These are phyloP conservation scores for Gobio gobio DNA, from an alignment of 2,113 vertebrate species.

Conservation along the genomic window DNA sequence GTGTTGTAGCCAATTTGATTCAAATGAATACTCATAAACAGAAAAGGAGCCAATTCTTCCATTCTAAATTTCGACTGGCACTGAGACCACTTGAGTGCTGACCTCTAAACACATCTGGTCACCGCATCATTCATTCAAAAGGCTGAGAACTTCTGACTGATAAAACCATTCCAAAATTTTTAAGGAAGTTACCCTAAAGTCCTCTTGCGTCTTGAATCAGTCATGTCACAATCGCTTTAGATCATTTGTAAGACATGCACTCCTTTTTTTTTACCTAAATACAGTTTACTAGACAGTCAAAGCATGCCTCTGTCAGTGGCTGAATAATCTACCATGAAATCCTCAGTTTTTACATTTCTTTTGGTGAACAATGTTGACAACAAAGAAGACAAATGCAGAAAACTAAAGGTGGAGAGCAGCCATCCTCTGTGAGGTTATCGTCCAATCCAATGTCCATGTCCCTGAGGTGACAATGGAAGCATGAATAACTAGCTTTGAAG, in stretches of 20 bases:
- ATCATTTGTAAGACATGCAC: neutral
- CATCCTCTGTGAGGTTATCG: neutral
- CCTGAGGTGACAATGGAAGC: neutral
- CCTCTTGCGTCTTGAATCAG: neutral
- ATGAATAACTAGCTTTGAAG: conserved; percentile 16
- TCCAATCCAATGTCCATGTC: neutral
- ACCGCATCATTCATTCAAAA: neutral
- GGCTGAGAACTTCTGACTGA: neutral
- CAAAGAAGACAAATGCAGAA: neutral
- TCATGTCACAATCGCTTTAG: conserved; percentile 6
- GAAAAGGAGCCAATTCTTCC: neutral
- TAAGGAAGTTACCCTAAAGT: too few relatives aligned
- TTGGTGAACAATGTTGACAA: neutral
- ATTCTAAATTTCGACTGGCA: neutral
- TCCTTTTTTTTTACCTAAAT: neutral
- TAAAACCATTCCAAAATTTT: neutral
- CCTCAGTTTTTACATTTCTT: neutral
- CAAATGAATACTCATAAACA: neutral
- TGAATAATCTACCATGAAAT: neutral
- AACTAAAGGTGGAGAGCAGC: conserved; percentile 4
- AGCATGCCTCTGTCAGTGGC: neutral
- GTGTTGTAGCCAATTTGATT: neutral
- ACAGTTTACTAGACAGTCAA: neutral
- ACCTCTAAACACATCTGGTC: neutral
- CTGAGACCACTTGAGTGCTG: neutral